Evolutionary conservation across 1,140 invertebrate genomes (phyloP).

Genomic region (Sycobia sp.): DNA sequence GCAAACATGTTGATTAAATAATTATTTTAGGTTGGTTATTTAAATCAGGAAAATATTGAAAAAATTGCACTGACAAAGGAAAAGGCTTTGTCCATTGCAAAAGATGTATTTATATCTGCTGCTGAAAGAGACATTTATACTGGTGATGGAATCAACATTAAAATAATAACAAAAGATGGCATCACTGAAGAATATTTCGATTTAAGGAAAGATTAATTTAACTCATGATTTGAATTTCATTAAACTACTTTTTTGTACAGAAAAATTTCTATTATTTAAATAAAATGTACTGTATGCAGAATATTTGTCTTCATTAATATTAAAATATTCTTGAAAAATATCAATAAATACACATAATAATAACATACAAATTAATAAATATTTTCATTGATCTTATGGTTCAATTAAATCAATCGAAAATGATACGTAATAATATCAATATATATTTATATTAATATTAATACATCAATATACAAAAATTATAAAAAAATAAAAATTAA

Average conservation of each 20-base stretch:
- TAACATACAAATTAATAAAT: too few species aligned
- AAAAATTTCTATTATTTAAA: constrained; percentile 29
- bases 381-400: too few species aligned
- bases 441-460: too few species aligned
- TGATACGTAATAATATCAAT: too few species aligned
- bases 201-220: constrained; percentile 78
- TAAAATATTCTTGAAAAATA: too few species aligned
- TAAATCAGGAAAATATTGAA: constrained; percentile 79
- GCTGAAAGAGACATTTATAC: constrained; percentile 97
- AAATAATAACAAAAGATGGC: constrained; percentile 90
- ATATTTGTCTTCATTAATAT: constrained; percentile 19
- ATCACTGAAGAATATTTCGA: constrained; percentile 73
- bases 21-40: constrained; percentile 73
- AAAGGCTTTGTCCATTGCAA: constrained; percentile 82
- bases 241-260: constrained; percentile 31
- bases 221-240: too few species aligned
- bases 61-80: constrained; percentile 72
- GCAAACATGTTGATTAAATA: background rate
- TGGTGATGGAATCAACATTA: constrained; percentile 88
- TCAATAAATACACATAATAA: too few species aligned
- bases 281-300: constrained; percentile 27
- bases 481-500: too few species aligned
- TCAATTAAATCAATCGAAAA: too few species aligned
- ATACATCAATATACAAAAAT: too few species aligned
- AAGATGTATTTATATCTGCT: constrained; percentile 96